These are phyloP conservation scores for Seira ritae DNA, from an alignment of 2,888 invertebrate species.

Conservation along the genomic window DNA sequence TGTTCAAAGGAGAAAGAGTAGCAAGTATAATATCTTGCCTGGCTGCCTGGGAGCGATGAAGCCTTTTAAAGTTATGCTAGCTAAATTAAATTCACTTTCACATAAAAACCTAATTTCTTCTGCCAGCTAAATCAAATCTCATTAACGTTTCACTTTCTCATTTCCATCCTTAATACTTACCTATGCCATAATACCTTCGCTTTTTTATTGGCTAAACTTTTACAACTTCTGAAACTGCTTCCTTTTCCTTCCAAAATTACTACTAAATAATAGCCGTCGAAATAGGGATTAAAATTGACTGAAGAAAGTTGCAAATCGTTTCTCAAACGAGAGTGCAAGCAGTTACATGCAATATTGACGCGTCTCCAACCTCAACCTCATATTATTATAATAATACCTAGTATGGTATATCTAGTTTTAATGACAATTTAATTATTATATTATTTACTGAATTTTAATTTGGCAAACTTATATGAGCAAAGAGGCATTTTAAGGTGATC, in stretches of 20 bases:
- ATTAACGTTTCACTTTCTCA: background rate
- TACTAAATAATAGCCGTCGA: no score
- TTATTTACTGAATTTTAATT: no score
- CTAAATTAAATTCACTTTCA: background rate
- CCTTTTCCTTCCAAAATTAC: background rate
- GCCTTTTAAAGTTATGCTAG: background rate
- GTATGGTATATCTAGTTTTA: no score
- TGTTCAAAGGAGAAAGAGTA: background rate
- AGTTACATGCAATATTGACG: no score
- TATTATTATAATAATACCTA: background rate
- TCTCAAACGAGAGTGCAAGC: no score
- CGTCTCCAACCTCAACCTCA: background rate
- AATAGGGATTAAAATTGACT: no score
- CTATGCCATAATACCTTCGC: background rate
- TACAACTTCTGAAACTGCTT: background rate
- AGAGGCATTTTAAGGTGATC: constrained; percentile 22
- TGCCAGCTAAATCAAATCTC: background rate
- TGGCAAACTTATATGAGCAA: constrained; percentile 62
- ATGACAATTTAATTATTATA: background rate
- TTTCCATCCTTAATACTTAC: background rate
- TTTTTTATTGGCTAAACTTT: background rate
- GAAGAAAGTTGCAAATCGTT: no score
- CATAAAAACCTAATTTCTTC: background rate
- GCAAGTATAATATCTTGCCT: no score
- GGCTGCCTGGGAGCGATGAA: background rate